Evolutionary conservation across 2,888 invertebrate genomes (phyloP).

Genomic region (Drosophila koepferae): DNA sequence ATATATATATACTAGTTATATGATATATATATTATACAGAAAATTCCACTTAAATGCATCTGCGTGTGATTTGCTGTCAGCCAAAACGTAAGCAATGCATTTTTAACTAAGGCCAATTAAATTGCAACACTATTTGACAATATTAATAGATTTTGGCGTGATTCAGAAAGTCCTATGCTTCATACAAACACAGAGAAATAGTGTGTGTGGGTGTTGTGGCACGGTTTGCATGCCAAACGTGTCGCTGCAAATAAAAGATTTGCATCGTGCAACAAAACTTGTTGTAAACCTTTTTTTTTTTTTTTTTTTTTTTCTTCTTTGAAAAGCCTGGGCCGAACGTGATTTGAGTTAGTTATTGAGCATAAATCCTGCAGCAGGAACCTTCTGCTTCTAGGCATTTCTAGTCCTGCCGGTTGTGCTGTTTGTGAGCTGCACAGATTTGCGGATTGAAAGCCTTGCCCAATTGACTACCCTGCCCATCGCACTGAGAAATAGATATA

Average conservation of each 20-base stretch:
- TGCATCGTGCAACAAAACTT: constrained; percentile 68
- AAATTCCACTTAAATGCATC: constrained; percentile 47
- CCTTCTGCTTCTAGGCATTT: neutral
- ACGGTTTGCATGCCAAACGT: constrained; percentile 67
- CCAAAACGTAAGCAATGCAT: constrained; percentile 12
- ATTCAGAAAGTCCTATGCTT: no score
- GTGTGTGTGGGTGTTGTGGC: constrained; percentile 22
- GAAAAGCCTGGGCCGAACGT: constrained; percentile 79
- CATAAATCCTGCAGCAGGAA: constrained; percentile 49
- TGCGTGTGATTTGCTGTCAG: constrained; percentile 34
- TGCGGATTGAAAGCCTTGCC: constrained; percentile 13
- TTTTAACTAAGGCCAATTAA: constrained; percentile 53
- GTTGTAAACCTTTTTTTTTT: constrained; percentile 60
- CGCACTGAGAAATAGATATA: no score
- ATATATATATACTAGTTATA: no score
- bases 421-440: constrained; percentile 39
- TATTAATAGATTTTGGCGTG: no score
- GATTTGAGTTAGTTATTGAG: constrained; percentile 75
- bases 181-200: neutral
- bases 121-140: constrained; percentile 26
- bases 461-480: neutral
- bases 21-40: no score
- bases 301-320: constrained; percentile 14
- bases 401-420: constrained; percentile 17
- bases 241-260: constrained; percentile 80